A percentile compares a stretch with the other conserved stretches of the same genome.
These are phyloP conservation scores for Galerucella calmariensis DNA, from an alignment of 2,888 invertebrate genomes.

Conservation along the genomic window DNA sequence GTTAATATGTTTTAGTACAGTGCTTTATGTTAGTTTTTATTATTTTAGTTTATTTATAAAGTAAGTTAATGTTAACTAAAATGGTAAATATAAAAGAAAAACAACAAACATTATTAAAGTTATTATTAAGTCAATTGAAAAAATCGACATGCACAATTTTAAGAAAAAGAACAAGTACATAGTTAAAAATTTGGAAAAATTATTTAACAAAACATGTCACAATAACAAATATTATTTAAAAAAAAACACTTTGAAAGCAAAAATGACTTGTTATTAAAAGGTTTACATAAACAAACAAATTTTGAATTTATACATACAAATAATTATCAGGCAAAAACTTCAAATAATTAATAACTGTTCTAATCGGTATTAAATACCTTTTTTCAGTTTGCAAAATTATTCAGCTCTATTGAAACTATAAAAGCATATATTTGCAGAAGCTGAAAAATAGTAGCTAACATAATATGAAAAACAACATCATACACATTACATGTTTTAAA, in stretches of 20 bases:
- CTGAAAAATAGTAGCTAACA: slow-evolving; percentile 35
- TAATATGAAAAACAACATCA: slow-evolving; percentile 16
- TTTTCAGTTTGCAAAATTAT: slow-evolving; percentile 13
- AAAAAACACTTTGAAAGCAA: background rate
- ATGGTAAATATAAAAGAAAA: slow-evolving; percentile 51
- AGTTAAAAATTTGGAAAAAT: background rate
- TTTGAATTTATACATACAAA: background rate
- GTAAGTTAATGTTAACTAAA: slow-evolving; percentile 51
- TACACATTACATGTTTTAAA: slow-evolving; percentile 11
- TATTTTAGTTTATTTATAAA: slow-evolving; percentile 26
- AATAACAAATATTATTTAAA: background rate
- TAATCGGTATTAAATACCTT: slow-evolving; percentile 16
- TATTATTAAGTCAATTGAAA: slow-evolving; percentile 31
- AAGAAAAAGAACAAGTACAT: background rate
- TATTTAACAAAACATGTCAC: background rate
- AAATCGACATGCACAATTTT: slow-evolving; percentile 26
- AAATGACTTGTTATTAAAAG: background rate
- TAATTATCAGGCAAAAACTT: background rate
- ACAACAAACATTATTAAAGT: slow-evolving; percentile 31
- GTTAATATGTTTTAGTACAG: slow-evolving; percentile 38
- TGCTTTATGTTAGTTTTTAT: slow-evolving; percentile 52
- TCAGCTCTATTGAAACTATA: slow-evolving; percentile 19
- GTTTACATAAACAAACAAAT: background rate
- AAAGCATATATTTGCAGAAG: slow-evolving; percentile 39
- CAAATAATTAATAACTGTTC: background rate